phyloP scores from a whole-genome alignment of 92 coral and sea anemone genomes.

The Porites evermanni region DNA sequence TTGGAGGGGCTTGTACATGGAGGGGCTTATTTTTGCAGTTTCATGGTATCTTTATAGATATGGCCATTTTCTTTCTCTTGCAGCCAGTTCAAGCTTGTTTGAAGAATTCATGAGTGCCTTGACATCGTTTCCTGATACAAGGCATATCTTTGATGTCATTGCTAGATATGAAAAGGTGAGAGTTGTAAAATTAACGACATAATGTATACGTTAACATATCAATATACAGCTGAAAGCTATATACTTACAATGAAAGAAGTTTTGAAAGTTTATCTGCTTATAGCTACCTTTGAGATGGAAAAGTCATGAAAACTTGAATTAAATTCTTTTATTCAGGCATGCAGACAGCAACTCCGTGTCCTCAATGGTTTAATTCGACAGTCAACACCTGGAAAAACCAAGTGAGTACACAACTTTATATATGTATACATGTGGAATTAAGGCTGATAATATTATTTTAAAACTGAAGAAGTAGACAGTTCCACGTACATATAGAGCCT shows the following conservation, averaged over 20 bases:
- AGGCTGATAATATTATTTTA: not conserved
- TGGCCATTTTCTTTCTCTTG: not conserved
- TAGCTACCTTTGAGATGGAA: no score
- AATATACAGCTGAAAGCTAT: no score
- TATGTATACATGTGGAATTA: not conserved
- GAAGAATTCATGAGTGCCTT: slow-evolving; percentile 86
- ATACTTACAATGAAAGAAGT: no score
- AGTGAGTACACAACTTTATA: slow-evolving; percentile 42
- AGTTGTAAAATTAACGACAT: not conserved
- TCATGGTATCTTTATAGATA: no score
- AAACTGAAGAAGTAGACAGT: no score
- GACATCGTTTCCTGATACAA: slow-evolving; percentile 77
- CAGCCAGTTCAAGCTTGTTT: slow-evolving; percentile 88
- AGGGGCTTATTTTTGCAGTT: no score
- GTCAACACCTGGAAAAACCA: slow-evolving; percentile 81
- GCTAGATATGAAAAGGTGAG: slow-evolving; percentile 89
- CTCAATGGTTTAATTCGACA: slow-evolving; percentile 72
- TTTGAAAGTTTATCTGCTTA: no score
- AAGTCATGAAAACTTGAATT: not conserved
- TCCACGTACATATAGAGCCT: not conserved
- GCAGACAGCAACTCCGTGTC: slow-evolving; percentile 70
- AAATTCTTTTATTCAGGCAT: slow-evolving; percentile 62
- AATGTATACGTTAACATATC: no score
- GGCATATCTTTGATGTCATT: slow-evolving; percentile 90
- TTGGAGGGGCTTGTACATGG: no score